Conservation (phyloP, 1,140 invertebrate genomes). For the Zaprionus ghesquierei region DNA sequence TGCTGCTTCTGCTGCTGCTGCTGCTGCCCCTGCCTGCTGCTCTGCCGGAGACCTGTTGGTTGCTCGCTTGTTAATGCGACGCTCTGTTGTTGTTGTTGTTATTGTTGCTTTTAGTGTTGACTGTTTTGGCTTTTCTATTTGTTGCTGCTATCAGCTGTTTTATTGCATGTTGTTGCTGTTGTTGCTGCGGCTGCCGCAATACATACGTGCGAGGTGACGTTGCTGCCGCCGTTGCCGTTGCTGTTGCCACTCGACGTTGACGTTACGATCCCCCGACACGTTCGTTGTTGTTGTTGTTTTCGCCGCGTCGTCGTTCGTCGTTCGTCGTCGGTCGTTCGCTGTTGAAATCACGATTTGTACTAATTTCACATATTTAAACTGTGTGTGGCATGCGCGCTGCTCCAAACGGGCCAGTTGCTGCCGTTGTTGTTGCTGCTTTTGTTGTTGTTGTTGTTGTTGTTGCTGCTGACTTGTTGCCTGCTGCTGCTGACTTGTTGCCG, state of each 20-base stretch:
- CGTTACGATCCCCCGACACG: slow-evolving; percentile 56
- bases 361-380: slow-evolving; percentile 83
- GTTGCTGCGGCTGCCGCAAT: slow-evolving; percentile 50
- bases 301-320: slow-evolving; percentile 62
- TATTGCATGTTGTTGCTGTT: slow-evolving; percentile 71
- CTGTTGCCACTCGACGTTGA: slow-evolving; percentile 55
- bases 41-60: slow-evolving; percentile 72
- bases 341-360: slow-evolving; percentile 83
- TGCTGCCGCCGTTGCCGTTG: slow-evolving; percentile 45
- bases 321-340: slow-evolving; percentile 80
- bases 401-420: slow-evolving; percentile 72
- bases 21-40: slow-evolving; percentile 34
- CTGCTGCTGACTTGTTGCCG: slow-evolving; percentile 42
- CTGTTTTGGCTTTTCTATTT: slow-evolving; percentile 60
- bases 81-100: slow-evolving; percentile 56
- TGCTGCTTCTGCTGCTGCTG: slow-evolving; percentile 14
- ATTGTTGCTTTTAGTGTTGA: slow-evolving; percentile 24
- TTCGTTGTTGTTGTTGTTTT: slow-evolving; percentile 59
- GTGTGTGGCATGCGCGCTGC: slow-evolving; percentile 81
- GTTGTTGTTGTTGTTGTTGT: slow-evolving; percentile 43
- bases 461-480: slow-evolving; percentile 47
- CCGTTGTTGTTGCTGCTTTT: slow-evolving; percentile 41
- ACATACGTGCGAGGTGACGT: slow-evolving; percentile 55
- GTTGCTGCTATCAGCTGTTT: slow-evolving; percentile 77
- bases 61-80: slow-evolving; percentile 74